phyloP scores from a whole-genome alignment of 2,113 vertebrate genomes.

The Caretta caretta region DNA sequence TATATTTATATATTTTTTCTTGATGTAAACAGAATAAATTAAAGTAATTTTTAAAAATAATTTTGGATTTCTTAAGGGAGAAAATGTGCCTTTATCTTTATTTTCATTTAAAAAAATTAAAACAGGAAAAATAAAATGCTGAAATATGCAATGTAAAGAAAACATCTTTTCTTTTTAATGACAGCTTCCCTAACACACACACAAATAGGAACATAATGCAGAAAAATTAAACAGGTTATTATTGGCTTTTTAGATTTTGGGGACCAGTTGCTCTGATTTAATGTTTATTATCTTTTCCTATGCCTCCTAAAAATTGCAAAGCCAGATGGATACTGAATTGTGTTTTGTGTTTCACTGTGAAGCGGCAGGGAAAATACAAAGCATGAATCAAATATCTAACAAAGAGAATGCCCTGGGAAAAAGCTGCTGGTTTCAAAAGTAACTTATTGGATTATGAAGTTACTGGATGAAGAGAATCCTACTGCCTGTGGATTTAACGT shows the following conservation, averaged over 20 bases:
- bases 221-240: conserved; percentile 6
- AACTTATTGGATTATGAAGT: neutral
- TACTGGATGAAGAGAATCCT: neutral
- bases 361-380: conserved; percentile 1
- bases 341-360: neutral
- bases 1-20: conserved; percentile 24
- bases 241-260: neutral
- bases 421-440: neutral
- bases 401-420: neutral
- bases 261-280: neutral
- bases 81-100: neutral
- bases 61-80: neutral
- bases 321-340: neutral
- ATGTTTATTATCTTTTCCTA: neutral
- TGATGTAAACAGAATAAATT: neutral
- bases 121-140: neutral
- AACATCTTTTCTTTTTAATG: neutral
- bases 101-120: neutral
- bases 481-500: neutral
- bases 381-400: conserved; percentile 9
- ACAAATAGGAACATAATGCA: neutral
- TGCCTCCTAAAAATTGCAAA: neutral
- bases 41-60: neutral
- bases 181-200: neutral
- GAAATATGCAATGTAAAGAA: neutral